Evolutionary conservation across 2,113 vertebrate species (phyloP).

Genomic region (Protobothrops mucrosquamatus): DNA sequence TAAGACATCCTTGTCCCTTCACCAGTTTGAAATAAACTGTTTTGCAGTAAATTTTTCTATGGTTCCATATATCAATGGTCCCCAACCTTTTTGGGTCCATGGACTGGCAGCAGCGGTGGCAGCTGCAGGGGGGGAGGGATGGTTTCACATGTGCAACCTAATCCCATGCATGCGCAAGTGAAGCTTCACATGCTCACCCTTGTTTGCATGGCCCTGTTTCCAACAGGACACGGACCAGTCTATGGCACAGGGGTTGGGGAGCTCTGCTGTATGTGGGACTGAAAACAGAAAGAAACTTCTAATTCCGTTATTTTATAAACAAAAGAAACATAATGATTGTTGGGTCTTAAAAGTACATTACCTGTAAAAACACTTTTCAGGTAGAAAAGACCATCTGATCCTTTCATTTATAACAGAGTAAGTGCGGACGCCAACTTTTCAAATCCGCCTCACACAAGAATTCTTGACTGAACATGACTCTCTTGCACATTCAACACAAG

Average conservation of each 20-base stretch:
- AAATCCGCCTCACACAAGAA: not conserved
- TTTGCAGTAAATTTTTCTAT: not conserved
- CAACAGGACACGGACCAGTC: no score
- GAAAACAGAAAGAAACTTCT: not conserved
- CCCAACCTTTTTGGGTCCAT: no score
- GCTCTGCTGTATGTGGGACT: not conserved
- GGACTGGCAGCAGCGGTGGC: no score
- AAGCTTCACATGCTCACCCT: no score
- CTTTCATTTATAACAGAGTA: conserved; percentile 1
- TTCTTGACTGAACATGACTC: not conserved
- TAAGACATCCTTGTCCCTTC: not conserved
- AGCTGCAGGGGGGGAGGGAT: no score
- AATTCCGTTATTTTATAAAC: not conserved
- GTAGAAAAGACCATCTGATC: conserved; percentile 35
- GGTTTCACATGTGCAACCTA: no score
- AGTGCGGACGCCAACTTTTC: conserved; percentile 41
- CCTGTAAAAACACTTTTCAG: conserved; percentile 29
- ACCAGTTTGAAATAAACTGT: not conserved
- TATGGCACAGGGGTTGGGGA: no score
- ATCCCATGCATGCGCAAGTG: no score
- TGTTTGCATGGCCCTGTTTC: no score
- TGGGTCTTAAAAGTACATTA: not conserved
- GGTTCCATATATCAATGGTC: not conserved
- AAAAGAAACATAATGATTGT: not conserved
- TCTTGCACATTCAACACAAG: not conserved